Percentiles rank a stretch among this genome's conserved stretches.
Conservation (phyloP, 2,113 vertebrate genomes). For the Peromyscus californicus region DNA sequence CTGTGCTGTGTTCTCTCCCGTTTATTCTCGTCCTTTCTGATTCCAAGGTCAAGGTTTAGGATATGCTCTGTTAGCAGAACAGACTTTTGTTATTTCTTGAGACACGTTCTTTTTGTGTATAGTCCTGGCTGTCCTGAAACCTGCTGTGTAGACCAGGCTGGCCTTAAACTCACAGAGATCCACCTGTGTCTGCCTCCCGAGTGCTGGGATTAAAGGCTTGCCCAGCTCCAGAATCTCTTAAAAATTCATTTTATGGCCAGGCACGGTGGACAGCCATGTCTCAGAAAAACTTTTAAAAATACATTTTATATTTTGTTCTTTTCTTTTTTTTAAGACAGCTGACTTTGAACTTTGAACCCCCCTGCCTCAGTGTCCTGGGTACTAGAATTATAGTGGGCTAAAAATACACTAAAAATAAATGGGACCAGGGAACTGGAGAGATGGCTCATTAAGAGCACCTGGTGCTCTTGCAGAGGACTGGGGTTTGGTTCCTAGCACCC, state of each 20-base stretch:
- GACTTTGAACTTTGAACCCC: not conserved
- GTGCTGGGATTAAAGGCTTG: not conserved
- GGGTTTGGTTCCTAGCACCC: not conserved
- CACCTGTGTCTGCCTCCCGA: not conserved
- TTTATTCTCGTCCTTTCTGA: not conserved
- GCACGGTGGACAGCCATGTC: not conserved
- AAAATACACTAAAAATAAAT: not conserved
- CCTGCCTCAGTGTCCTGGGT: not conserved
- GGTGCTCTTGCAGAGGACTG: not conserved
- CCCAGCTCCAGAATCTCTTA: not conserved
- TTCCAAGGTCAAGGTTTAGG: not conserved
- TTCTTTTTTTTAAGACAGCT: too few species aligned
- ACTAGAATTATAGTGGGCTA: not conserved
- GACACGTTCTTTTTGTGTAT: not conserved
- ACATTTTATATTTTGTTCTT: not conserved
- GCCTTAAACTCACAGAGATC: not conserved
- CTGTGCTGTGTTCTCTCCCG: not conserved
- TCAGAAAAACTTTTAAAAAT: not conserved
- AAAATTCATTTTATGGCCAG: not conserved
- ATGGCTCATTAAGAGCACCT: not conserved
- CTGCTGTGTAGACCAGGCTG: not conserved
- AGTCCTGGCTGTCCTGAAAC: not conserved
- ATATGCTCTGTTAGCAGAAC: not conserved
- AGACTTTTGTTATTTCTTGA: not conserved
- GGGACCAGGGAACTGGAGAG: not conserved